Base-by-base conservation (phyloP, 2,113 vertebrate species). In the Verasper variegatus region DNA sequence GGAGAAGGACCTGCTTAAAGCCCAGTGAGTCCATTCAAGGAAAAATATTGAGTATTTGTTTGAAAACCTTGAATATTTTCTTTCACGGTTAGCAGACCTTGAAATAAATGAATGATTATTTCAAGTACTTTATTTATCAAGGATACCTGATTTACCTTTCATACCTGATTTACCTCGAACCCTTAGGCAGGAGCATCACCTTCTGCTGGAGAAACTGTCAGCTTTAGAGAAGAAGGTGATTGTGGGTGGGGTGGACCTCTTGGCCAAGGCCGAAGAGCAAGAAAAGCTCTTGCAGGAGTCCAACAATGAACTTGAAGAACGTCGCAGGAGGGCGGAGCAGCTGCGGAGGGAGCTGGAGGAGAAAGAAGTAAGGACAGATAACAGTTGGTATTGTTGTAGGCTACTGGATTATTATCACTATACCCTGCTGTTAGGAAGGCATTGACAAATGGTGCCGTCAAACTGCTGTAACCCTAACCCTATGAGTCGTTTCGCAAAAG, bases 221-320 rank as follows among this genome's bases (percentile, higher is more conserved):
- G 95, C 95, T 0, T 61, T 99, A 73, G 98, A 99, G 92, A 99
- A 99, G 84, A 99, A 99, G 81, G 98, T 99, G 69, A 99, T 99
- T 21, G 97, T 99, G 27, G 98, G 98, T 52, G 98, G 98, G 45
- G 98, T 99, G 74, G 98, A 99, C 89, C 95, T 99, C 76, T 82
- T 99, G 91, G 98, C 98, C 42, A 99, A 99, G 91, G 98, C 98
- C 37, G 98, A 99, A 87, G 98, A 99, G 86, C 98, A 99, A 78
- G 98, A 99, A 88, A 98, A 95, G 86, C 97, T 99, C 77, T 92
- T 99, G 31, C 96, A 99, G 73, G 98, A 99, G 90, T 99, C 98
- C n/a, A 99, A 99, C 84, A 96, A 94, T 88, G 98, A 99, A 61
- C 93, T 99, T 59, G 98, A 99, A 81, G 97, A 98, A 76, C 93